phyloP scores from a whole-genome alignment of 2,888 invertebrate species.

The Melinaea marsaeus region DNA sequence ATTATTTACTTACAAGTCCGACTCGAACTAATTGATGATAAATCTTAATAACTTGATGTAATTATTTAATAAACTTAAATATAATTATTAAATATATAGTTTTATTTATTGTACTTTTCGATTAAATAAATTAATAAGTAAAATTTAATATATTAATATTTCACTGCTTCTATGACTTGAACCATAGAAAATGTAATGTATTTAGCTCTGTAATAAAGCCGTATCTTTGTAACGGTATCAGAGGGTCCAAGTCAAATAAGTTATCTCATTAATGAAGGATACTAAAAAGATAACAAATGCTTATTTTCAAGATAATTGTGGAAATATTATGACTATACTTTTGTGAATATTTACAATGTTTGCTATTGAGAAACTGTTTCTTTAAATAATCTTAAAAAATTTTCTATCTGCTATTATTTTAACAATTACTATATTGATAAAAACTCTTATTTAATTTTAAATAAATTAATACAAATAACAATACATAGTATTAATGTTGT shows the following conservation, averaged over 20 bases:
- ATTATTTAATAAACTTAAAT: too few species aligned
- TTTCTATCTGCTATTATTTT: too few species aligned
- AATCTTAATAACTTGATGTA: too few species aligned
- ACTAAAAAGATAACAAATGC: background rate
- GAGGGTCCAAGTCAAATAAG: conserved; percentile 9
- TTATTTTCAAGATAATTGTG: background rate
- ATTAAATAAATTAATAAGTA: background rate
- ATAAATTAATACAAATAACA: too few species aligned
- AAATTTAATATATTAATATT: background rate
- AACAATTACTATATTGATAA: too few species aligned
- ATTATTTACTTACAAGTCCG: background rate
- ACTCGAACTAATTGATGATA: too few species aligned
- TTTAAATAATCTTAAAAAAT: too few species aligned
- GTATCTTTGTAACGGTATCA: conserved; percentile 14
- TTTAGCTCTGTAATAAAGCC: conserved; percentile 14
- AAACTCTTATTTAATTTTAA: too few species aligned
- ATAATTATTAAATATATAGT: too few species aligned
- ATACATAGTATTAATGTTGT: too few species aligned
- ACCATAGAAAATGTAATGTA: conserved; percentile 6
- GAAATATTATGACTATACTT: background rate
- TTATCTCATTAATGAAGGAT: conserved; percentile 7
- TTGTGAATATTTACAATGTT: too few species aligned
- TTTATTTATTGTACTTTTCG: background rate
- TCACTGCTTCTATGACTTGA: conserved; percentile 3
- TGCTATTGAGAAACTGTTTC: too few species aligned